Evolutionary conservation across 35 echinoderm and acorn worm species (phyloP).

Genomic region (Amphiura filiformis): DNA sequence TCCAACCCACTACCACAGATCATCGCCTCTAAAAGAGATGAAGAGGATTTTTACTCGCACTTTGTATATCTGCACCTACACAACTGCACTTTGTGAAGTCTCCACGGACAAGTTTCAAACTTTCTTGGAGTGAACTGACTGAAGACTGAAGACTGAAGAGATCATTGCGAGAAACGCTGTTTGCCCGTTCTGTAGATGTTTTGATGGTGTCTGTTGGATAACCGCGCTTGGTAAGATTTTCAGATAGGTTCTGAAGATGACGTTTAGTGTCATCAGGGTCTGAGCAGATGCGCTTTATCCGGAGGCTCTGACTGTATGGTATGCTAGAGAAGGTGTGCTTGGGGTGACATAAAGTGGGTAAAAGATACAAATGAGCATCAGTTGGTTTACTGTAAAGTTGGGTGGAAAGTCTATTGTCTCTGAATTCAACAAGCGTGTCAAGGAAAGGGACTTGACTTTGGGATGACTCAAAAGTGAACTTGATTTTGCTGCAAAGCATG

Average conservation of each 20-base stretch:
- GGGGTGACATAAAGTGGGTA: slow-evolving; percentile 32
- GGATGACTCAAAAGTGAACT: slow-evolving; percentile 31
- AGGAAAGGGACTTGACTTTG: not conserved
- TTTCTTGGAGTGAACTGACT: too few relatives aligned
- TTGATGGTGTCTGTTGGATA: not conserved
- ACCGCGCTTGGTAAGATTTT: not conserved
- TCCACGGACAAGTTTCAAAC: too few relatives aligned
- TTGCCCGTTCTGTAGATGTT: not conserved
- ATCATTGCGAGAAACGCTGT: slow-evolving; percentile 2
- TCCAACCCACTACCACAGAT: too few relatives aligned
- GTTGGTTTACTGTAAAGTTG: slow-evolving; percentile 22
- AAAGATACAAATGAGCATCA: slow-evolving; percentile 23
- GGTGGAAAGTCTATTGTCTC: not conserved
- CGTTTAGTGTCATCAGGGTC: not conserved
- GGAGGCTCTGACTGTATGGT: slow-evolving; percentile 19
- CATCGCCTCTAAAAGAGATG: too few relatives aligned
- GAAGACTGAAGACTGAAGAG: too few relatives aligned
- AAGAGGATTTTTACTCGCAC: too few relatives aligned
- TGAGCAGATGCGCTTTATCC: slow-evolving; percentile 22
- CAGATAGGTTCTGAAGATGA: not conserved
- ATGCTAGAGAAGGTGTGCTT: slow-evolving; percentile 29
- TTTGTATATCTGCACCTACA: too few relatives aligned
- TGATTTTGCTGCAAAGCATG: too few relatives aligned
- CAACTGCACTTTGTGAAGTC: too few relatives aligned
- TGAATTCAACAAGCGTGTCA: slow-evolving; percentile 6